Base-by-base conservation (phyloP, 2,797 vertebrate genomes). In the Pangasius djambal region DNA sequence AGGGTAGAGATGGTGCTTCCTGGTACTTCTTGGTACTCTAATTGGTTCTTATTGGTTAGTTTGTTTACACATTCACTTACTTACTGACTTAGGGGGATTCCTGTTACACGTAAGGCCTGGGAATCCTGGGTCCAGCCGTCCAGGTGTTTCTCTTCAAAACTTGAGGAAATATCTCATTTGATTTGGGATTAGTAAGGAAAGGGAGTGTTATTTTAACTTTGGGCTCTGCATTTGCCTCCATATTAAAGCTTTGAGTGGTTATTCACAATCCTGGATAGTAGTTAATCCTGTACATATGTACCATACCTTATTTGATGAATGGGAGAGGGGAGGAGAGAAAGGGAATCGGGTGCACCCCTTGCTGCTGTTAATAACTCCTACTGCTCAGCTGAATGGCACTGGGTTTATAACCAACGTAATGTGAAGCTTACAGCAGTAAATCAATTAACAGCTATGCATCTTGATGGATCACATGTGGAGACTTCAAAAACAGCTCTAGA, bases 341-440 rank as follows among this genome's bases (percentile, higher is more conserved):
- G 55, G 37, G 69, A 85, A 52, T 48, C 28, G 40, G 6, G 7
- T 48, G 59, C 48, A 70, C 18, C 61, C 31, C 18, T 69, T 25
- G n/a, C 83, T 85, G 63, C 63, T 70, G 37, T 69, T 69, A 55
- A 69, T 52, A 70, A 70, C 67, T 85, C 61, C 37, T 65, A n/a
- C 37, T 7, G 31, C 65, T 85, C 65, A 70, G 16, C 65, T 37
- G n/a, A 85, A 57, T 70, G 65, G n/a, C 31, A 37, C 34, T 85
- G 48, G 10, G 48, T 70, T 85, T 70, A 55, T 85, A 85, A 55
- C n/a, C n/a, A 85, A 16, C 83, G 31, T 67, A 52, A 67, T 40
- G 55, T 83, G 74, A 92, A 93, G 92, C 92, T 93, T 90, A n/a
- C 89, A 89, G 93, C 91, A 92, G 92, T 96, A 95, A 96, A 94